A percentile compares a stretch with the other conserved stretches of the same genome.
Evolutionary conservation across 2,888 invertebrate genomes (phyloP).

Genomic region (Fragum fragum): DNA sequence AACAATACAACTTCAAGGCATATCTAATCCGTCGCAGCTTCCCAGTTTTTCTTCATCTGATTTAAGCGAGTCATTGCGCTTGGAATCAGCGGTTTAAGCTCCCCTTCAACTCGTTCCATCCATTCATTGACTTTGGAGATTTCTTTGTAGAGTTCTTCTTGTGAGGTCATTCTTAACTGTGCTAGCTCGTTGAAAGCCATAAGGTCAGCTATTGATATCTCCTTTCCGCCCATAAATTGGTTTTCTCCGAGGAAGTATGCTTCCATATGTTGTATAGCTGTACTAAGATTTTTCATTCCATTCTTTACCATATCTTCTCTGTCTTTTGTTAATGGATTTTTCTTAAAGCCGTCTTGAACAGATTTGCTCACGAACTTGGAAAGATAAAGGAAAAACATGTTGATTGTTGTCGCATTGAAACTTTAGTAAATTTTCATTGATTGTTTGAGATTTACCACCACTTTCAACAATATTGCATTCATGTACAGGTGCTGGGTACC

Average conservation of each 20-base stretch:
- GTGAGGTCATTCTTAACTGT: conserved; percentile 76
- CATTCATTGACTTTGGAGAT: conserved; percentile 76
- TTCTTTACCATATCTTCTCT: conserved; percentile 16
- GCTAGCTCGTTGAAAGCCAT: conserved; percentile 81
- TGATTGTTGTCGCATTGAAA: too few species aligned
- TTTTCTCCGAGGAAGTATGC: conserved; percentile 75
- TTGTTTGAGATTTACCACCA: too few species aligned
- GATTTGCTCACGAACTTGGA: conserved; percentile 53
- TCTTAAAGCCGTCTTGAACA: conserved; percentile 42
- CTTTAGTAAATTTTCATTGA: too few species aligned
- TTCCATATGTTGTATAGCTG: conserved; percentile 66
- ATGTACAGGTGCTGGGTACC: too few species aligned
- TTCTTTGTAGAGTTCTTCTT: conserved; percentile 71
- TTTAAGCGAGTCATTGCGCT: conserved; percentile 66
- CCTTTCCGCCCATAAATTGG: conserved; percentile 75
- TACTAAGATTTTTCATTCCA: conserved; percentile 19
- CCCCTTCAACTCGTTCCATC: conserved; percentile 76
- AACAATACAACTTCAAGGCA: too few species aligned
- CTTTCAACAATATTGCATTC: too few species aligned
- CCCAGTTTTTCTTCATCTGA: conserved; percentile 28
- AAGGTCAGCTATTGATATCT: conserved; percentile 82
- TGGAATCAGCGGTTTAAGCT: conserved; percentile 68
- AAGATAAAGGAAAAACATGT: too few species aligned
- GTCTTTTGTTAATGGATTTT: conserved; percentile 37
- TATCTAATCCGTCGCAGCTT: conserved; percentile 5